Base-by-base conservation (phyloP, 2,797 vertebrate species). In the Eospalax fontanierii region DNA sequence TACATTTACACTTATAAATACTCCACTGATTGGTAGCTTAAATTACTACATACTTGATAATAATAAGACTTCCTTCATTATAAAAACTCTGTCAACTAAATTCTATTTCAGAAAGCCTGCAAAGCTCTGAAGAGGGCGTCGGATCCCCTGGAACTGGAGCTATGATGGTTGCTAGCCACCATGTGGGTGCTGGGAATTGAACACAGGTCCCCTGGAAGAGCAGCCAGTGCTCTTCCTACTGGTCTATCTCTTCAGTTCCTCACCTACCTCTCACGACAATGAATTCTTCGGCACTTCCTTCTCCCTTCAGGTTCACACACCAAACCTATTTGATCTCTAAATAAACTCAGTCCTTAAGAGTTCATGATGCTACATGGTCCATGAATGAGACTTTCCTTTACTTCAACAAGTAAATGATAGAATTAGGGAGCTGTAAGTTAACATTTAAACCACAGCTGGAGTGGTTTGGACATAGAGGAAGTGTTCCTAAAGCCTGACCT, bases 11-110 rank as follows among this genome's bases (percentile, higher is more conserved):
- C 6, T 65, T 81, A 73, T 66, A 59, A 83, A 87, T 46, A 30
- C 10, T 78, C 50, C 28, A 30, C 40, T 93, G 74, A 50, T 68
- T 92, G 80, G 38, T 81, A 93, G 40, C 28, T 79, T 59, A 83
- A 89, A 35, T 89, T 70, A 71, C n/a, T 54, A 61, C 7, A 19
- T 38, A 76, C 79, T 80, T 71, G 66, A 80, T 70, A 80, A 43
- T 59, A 40, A 40, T 91, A 79, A 89, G 88, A 30, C 7, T 66
- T 46, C 4, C 63, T 75, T 95, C 70, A 43, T 71, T 75, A 46
- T 46, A 83, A 89, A 76, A 26, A 1, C 50, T 87, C 33, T n/a
- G 21, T 59, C 16, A 50, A 74, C 15, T 89, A 15, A 68, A 35
- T 68, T 93, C 70, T 78, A 43, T 87, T 75, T 3, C 28, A 40